Evolutionary conservation across 2,888 invertebrate species (phyloP).

Genomic region (Heteropelma amictum): DNA sequence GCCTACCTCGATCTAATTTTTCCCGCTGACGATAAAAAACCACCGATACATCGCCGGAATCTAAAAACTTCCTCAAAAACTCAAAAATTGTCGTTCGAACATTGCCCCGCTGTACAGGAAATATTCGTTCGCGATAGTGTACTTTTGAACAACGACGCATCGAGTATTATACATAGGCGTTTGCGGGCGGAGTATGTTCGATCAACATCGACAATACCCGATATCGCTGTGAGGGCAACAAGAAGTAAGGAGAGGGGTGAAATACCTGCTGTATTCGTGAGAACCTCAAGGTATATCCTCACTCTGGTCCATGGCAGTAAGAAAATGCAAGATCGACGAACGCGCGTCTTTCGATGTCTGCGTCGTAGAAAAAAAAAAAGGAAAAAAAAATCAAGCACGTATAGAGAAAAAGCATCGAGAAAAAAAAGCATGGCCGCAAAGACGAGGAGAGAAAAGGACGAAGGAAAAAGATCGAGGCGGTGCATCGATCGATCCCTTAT

Average conservation of each 20-base stretch:
- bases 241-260: background rate
- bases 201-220: constrained; percentile 28
- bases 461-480: constrained; percentile 51
- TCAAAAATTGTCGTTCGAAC: no score
- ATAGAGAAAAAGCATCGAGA: no score
- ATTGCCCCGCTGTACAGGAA: no score
- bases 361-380: constrained; percentile 11
- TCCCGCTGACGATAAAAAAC: no score
- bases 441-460: constrained; percentile 33
- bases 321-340: constrained; percentile 9
- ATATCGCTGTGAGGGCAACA: background rate
- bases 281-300: constrained; percentile 31
- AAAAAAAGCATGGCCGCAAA: background rate
- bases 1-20: no score
- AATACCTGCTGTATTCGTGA: constrained; percentile 10
- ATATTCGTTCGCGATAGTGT: constrained; percentile 6
- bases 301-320: constrained; percentile 12
- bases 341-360: constrained; percentile 14
- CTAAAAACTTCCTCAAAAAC: no score
- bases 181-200: constrained; percentile 6
- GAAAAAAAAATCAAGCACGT: no score
- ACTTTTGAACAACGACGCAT: background rate
- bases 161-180: constrained; percentile 33
- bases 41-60: no score
- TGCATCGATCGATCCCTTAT: constrained; percentile 75